Evolutionary conservation across 2,797 vertebrate genomes (phyloP).

Genomic region (Onychomys leucogaster): DNA sequence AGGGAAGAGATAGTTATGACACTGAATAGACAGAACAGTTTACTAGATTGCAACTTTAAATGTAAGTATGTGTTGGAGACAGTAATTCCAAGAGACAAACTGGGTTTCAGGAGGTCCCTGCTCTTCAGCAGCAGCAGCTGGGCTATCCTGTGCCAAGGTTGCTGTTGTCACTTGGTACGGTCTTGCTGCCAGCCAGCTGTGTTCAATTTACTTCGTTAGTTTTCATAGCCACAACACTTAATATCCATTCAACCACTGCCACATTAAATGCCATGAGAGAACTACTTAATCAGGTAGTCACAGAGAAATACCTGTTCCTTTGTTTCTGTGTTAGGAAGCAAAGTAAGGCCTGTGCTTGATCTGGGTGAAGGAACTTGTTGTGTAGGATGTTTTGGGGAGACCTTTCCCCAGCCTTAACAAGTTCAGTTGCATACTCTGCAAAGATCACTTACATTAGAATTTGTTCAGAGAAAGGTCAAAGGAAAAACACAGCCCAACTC

Average conservation of each 20-base stretch:
- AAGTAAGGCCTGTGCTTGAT: neutral
- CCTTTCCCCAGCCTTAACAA: neutral
- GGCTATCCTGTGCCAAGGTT: neutral
- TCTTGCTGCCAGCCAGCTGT: neutral
- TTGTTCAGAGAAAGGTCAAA: neutral
- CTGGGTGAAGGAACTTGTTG: neutral
- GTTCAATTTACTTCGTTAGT: slow-evolving; percentile 63
- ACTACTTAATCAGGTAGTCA: slow-evolving; percentile 74
- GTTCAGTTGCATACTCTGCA: neutral
- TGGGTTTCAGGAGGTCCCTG: neutral
- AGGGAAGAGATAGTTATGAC: slow-evolving; percentile 44
- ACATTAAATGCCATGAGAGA: slow-evolving; percentile 72
- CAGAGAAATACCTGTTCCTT: slow-evolving; percentile 38
- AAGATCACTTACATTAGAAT: neutral
- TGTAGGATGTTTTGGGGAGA: neutral
- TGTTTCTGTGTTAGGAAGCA: slow-evolving; percentile 53
- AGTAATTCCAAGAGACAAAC: neutral
- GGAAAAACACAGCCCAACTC: neutral
- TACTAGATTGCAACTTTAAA: slow-evolving; percentile 56
- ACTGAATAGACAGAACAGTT: neutral
- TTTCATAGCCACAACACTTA: slow-evolving; percentile 63
- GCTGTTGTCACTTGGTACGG: slow-evolving; percentile 1
- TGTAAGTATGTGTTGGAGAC: slow-evolving; percentile 19
- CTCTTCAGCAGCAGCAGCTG: neutral
- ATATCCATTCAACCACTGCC: slow-evolving; percentile 65